Base-by-base conservation (phyloP, 2,888 invertebrate genomes). In the Petrolisthes cinctipes region DNA sequence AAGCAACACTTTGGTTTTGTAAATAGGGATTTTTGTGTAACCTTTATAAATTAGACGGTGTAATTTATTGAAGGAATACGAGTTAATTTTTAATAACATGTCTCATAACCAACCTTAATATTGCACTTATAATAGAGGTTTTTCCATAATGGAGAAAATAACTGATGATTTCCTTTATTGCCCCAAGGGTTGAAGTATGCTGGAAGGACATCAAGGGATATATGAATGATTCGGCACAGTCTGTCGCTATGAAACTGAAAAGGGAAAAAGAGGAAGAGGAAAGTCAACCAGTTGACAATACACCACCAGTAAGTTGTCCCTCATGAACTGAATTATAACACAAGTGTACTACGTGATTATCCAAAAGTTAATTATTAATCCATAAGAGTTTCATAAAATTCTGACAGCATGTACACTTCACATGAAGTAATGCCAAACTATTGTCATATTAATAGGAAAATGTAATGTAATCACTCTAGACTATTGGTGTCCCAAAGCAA, bases 221-320 rank as follows among this genome's bases (percentile, higher is more conserved):
- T 73, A 11, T 80, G 57, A 85, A 81, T 56, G 80, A 81, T 17
- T 54, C 57, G 4, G 68, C 23, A 23, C 80, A 57, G 37, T 81
- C 85, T 4, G 6, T 85, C 14, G 20, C 78, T n/a, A 56, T 9
- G 4, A 80, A 61, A 56, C 17, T 85, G 9, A 14, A 53, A 14
- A 51, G 14, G 80, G 73, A 81, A 9, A 71, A 81, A 14, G 51
- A 73, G 51, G 85, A 73, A n/a, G 85, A 73, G 23, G 80, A 75
- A 61, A 78, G 5, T 53, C 83, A 85, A 14, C 85, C 85, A 3
- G 23, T 68, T 23, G 85, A 85, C 14, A 85, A 85, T 20, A 85
- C 85, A 0, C 85, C 85, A 5, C 85, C 85, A 57, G 85, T 85
- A 85, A 85, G 85, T 51, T 37, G n/a, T 68, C 20, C 57, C 11